Evolutionary conservation across 2,797 vertebrate species (phyloP), one percentile per base, ranked within the genome.

Genomic region (Channa striata): DNA sequence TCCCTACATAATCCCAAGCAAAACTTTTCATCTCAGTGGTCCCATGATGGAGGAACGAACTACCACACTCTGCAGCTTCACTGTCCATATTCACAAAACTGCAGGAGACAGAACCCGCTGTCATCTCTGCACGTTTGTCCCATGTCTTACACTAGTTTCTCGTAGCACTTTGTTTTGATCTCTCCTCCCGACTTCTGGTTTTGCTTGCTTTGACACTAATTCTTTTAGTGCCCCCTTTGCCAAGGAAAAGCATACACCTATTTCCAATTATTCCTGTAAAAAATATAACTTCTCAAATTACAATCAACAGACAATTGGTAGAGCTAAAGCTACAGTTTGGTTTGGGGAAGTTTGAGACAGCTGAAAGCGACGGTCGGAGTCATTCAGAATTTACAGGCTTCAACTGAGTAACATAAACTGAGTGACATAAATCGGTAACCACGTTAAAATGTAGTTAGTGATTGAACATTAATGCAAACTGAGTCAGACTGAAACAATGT

Each of bases 401-500:
- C 19, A 51, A 19, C 11, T 9, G 8, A n/a, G 13, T 10, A 19
- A 59, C 17, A 36, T 43, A 6, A 33, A 51, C 47, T n/a, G n/a
- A n/a, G n/a, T n/a, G n/a, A n/a, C n/a, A n/a, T n/a, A n/a, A n/a
- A n/a, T n/a, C n/a, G n/a, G n/a, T n/a, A n/a, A n/a, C n/a, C n/a
- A n/a, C n/a, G n/a, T n/a, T n/a, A n/a, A n/a, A n/a, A 23, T 48
- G 61, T 37, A 42, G 59, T 54, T 13, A 13, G 43, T 68, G 61
- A 21, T 23, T 51, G 11, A 7, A 42, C 17, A 37, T 59, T 34
- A 33, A 30, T 56, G 1, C 16, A 52, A 56, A 43, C 8, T 60
- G 60, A 79, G 19, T 79, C 72, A 85, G 25, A 3, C 9, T 67
- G 50, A 68, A 20, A 56, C 43, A 11, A 34, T 82, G 74, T 80